A percentile compares a stretch with the other conserved stretches of the same genome.
Conservation (phyloP, 2,797 vertebrate genomes). For the Sebastes alutus region DNA sequence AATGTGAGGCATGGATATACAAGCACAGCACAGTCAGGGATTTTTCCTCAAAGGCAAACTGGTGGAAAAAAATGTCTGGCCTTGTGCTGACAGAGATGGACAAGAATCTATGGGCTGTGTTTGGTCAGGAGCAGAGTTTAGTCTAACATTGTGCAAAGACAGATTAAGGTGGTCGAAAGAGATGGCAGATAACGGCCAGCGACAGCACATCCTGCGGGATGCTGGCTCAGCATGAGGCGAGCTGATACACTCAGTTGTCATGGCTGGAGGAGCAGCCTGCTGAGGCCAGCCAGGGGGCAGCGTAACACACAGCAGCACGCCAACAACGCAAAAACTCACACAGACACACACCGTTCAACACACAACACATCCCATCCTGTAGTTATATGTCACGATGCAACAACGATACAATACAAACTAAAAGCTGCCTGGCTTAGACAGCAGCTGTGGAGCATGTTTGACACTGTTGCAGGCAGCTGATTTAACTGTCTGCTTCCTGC, state of each 20-base stretch:
- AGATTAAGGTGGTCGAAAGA: constrained; percentile 48
- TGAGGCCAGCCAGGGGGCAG: constrained; percentile 45
- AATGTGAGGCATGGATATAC: constrained; percentile 36
- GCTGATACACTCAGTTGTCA: constrained; percentile 40
- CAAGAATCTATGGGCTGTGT: constrained; percentile 20
- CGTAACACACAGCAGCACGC: constrained; percentile 9
- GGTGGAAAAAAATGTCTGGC: constrained; percentile 19
- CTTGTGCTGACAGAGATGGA: constrained; percentile 23
- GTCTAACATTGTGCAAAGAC: constrained; percentile 26
- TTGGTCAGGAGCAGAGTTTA: constrained; percentile 28
- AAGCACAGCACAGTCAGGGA: constrained; percentile 38
- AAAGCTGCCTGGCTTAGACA: constrained; percentile 28
- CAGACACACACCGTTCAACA: background rate
- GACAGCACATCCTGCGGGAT: constrained; percentile 27
- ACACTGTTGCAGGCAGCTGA: constrained; percentile 34
- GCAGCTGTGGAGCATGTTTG: constrained; percentile 56
- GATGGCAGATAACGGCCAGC: constrained; percentile 37
- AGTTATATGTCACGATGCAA: too few relatives aligned
- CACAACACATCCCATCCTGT: background rate
- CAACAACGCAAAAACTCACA: constrained; percentile 5
- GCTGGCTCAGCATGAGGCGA: constrained; percentile 56
- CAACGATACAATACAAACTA: constrained; percentile 16
- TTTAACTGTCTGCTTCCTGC: constrained; percentile 49
- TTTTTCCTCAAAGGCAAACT: constrained; percentile 46
- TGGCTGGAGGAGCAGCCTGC: constrained; percentile 27